These are phyloP conservation scores for Corydoras sp. DNA, from an alignment of 2,113 vertebrate species.

Conservation along the genomic window DNA sequence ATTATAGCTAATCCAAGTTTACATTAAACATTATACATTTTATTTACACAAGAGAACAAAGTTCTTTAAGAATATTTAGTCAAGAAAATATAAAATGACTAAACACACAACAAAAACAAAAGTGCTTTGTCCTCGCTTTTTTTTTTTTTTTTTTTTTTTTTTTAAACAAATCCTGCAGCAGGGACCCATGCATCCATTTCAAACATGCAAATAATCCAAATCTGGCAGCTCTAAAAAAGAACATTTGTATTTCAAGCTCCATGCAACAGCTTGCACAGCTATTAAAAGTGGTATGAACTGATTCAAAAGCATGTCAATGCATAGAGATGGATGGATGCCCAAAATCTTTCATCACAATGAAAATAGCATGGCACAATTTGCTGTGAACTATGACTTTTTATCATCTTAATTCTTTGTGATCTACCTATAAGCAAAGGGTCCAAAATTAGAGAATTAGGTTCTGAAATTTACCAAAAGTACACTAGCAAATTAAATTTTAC, in stretches of 20 bases:
- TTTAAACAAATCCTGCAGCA: neutral
- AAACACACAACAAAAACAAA: neutral
- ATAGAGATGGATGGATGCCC: neutral
- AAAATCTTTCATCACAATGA: too few species aligned
- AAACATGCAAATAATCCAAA: neutral
- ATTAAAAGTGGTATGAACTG: neutral
- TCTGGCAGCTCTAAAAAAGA: neutral
- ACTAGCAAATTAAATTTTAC: too few species aligned
- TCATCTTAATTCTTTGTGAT: too few species aligned
- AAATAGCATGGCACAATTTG: too few species aligned
- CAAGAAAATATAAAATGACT: neutral
- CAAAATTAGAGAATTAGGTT: too few species aligned
- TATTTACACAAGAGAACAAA: neutral
- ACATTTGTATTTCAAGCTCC: neutral
- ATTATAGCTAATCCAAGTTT: too few species aligned
- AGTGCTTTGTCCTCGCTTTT: neutral
- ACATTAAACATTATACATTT: too few species aligned
- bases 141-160: neutral
- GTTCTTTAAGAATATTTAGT: neutral
- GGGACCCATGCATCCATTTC: neutral
- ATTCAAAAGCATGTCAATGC: neutral
- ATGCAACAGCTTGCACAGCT: slow-evolving; percentile 9
- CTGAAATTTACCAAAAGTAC: too few species aligned
- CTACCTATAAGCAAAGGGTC: too few species aligned
- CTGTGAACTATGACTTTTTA: too few species aligned